A percentile compares a stretch with the other conserved stretches of the same genome.
phyloP scores from a whole-genome alignment of 1,140 invertebrate species.

The Rhopalosiphum padi region DNA sequence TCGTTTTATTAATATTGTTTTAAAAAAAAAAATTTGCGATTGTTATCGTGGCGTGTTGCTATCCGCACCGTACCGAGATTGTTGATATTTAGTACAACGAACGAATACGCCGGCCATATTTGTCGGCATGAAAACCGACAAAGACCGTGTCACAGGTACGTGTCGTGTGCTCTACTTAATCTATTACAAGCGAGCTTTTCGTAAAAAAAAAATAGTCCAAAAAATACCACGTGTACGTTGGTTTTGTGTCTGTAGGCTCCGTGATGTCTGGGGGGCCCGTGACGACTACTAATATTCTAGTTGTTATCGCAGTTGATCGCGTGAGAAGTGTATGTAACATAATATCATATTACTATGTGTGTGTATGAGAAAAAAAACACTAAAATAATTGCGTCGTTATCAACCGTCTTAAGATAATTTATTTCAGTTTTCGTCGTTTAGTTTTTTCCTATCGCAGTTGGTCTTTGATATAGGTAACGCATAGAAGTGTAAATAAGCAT shows the following conservation, averaged over 20 bases:
- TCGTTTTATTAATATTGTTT: neutral
- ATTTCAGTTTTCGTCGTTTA: conserved; percentile 28
- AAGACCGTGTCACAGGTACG: conserved; percentile 52
- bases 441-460: neutral
- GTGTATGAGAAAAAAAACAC: neutral
- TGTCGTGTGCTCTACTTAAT: neutral
- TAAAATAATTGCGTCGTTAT: conserved; percentile 21
- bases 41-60: neutral
- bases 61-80: neutral
- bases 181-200: neutral
- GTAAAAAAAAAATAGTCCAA: neutral
- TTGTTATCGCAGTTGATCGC: neutral
- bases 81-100: neutral
- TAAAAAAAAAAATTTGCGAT: neutral
- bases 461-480: neutral
- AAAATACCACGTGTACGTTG: neutral
- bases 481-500: neutral
- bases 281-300: neutral
- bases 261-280: conserved; percentile 8
- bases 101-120: conserved; percentile 53
- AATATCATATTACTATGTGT: neutral
- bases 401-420: neutral
- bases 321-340: neutral
- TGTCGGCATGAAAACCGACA: conserved; percentile 57
- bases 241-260: conserved; percentile 17